Evolutionary conservation across 1,140 invertebrate genomes (phyloP), one percentile per base, ranked within the genome.

Genomic region (Lasioglossum baleicum): DNA sequence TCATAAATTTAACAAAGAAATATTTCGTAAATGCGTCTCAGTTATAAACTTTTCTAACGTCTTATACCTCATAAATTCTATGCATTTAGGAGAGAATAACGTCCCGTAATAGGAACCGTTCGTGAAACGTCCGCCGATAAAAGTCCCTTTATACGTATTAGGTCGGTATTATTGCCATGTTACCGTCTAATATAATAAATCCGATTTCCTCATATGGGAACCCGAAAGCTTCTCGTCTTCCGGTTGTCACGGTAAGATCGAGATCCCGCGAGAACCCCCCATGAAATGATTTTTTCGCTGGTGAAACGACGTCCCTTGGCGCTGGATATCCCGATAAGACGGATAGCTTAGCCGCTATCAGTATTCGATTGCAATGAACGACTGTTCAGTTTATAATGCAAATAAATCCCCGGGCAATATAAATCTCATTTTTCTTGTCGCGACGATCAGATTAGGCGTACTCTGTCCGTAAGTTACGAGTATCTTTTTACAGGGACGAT

Each of bases 281-380:
- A 7, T 48, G 5, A 17, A 42, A 75, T 66, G 42, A 75, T n/a
- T 68, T 35, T 66, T 44, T 35, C 15, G 26, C 2, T 2, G 5
- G n/a, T 13, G 15, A 73, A 51, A 26, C 11, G 35, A 35, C 31
- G 42, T 60, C 7, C 22, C 68, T n/a, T 22, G 7, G 44, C 2
- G 20, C 44, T n/a, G 72, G 64, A 35, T 73, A 66, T 31, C 22
- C 31, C 22, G 61, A 65, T 65, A 71, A 72, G 76, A 79, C 48
- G 76, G 48, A 79, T 73, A 11, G 17, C 35, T 48, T 31, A 48
- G 26, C 13, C 42, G 22, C 44, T 26, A 73, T 73, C 35, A 58
- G 53, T 65, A 66, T 79, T 79, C 48, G 63, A 79, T 79, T 64
- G 17, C 61, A 65, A 65, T 20, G 40, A 65, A 73, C 22, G 17